Base-by-base conservation (phyloP, 2,113 vertebrate genomes). In the Plecotus auritus region DNA sequence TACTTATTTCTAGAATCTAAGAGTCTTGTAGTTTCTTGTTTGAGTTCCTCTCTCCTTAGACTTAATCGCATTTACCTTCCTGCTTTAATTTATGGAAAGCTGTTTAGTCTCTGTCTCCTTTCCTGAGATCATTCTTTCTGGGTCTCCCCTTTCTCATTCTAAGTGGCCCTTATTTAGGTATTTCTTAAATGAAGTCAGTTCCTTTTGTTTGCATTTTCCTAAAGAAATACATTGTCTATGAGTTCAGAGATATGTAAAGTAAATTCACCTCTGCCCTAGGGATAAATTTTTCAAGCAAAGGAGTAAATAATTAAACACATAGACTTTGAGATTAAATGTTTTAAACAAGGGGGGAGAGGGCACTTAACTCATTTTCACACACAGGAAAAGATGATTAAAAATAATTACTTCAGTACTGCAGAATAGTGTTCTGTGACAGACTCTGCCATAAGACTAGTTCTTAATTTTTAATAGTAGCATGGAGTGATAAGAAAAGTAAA, bases 381-480 rank as follows among this genome's bases (percentile, higher is more conserved):
- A 30, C 22, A 66, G 10, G 45, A 95, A 87, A 9, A 66, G 30
- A 88, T 73, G 37, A 45, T 66, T 40, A 40, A 45, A n/a, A 67
- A 78, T 85, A 95, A 88, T 81, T 77, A 35, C 7, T 90, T 85
- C 22, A 40, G 5, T 77, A 88, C n/a, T 73, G 17, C 22, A 66
- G 13, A 88, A 61, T 45, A 88, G 2, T 59, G 22, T 90, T 92
- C 67, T 77, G n/a, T 67, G 37, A 69, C 22, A 91, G 67, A 14
- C 18, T 76, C 87, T 94, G 51, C 59, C 7, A 73, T 23, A 42
- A 70, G 23, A 66, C 30, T 82, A 20, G 1, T 61, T 78, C 23
- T 90, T 89, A 74, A 81, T 76, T 76, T 94, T 88, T 95, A 94
- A 82, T 17, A 85, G 5, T 80, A 40, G 40, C 9, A 64, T 28